Evolutionary conservation across 2,888 invertebrate species (phyloP).

Genomic region (Rhyacophila evoluta): DNA sequence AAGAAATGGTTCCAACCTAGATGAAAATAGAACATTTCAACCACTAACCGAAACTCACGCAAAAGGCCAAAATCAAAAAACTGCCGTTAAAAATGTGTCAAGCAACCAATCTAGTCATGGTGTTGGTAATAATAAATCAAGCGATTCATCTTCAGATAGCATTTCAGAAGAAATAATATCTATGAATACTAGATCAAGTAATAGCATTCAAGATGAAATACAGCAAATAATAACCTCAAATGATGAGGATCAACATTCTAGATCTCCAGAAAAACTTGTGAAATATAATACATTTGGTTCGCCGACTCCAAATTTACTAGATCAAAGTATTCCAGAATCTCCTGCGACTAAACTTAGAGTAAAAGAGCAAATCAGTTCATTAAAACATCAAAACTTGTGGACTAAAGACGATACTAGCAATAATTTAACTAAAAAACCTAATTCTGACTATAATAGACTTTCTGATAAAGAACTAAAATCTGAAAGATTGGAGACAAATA

Average conservation of each 20-base stretch:
- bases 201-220: neutral
- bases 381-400: conserved; percentile 38
- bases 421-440: neutral
- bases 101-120: neutral
- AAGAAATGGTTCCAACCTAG: neutral
- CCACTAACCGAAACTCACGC: neutral
- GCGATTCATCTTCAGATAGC: conserved; percentile 38
- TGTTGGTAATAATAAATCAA: neutral
- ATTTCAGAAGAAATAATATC: conserved; percentile 49
- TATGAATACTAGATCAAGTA: neutral
- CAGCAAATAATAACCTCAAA: neutral
- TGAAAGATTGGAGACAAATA: neutral
- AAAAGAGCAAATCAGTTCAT: conserved; percentile 35
- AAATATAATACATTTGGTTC: conserved; percentile 26
- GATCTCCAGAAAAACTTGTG: conserved; percentile 7
- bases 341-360: conserved; percentile 40
- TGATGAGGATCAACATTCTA: neutral
- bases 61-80: neutral
- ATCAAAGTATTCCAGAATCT: conserved; percentile 41
- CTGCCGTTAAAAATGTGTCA: neutral
- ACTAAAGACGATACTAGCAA: neutral
- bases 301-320: conserved; percentile 36
- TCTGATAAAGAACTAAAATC: neutral
- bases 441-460: neutral
- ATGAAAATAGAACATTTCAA: neutral